Base-by-base conservation (phyloP, 2,888 invertebrate genomes). In the Apamea epomidion region DNA sequence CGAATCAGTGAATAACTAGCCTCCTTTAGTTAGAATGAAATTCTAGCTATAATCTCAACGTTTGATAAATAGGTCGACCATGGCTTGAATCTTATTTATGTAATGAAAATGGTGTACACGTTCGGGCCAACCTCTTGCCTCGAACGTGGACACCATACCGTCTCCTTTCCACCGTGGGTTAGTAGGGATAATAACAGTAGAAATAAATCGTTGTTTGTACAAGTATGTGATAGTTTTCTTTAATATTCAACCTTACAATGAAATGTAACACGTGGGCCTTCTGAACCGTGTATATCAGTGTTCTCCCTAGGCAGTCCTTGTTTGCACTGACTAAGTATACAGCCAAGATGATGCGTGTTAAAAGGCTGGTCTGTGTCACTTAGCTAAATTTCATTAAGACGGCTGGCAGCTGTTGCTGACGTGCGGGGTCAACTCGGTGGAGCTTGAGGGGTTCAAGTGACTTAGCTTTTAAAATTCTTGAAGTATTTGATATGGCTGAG, bases 261-360 rank as follows among this genome's bases (percentile, higher is more conserved):
- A 37, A 45, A 76, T 48, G 6, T n/a, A 51, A 25, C 7, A 58
- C 16, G 8, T 68, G 60, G 16, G 6, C 16, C 80, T 81, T 81
- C 74, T 82, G 62, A 32, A 12, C 12, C n/a, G 0, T 51, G 29
- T 18, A 7, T 74, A 10, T 29, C 18, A 18, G 7, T 37, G 72
- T 14, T 37, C 45, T 58, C 51, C 8, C n/a, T 45, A 60, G 71
- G n/a, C 51, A 62, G 54, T 67, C 21, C 16, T 60, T 69, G 72
- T 80, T 85, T 75, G 58, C 16, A 37, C 64, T 37, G 25, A 48
- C 58, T 73, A 79, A 82, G 45, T 48, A 64, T 25, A 37, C 54
- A 21, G 37, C 48, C 69, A 73, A 85, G 69, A 60, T 80, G 80
- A 51, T 51, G 80, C 68, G 58, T 45, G 72, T 75, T 73, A 69